These are phyloP conservation scores for Bergia puertoricense DNA, from an alignment of 92 coral and sea anemone genomes.

Conservation along the genomic window DNA sequence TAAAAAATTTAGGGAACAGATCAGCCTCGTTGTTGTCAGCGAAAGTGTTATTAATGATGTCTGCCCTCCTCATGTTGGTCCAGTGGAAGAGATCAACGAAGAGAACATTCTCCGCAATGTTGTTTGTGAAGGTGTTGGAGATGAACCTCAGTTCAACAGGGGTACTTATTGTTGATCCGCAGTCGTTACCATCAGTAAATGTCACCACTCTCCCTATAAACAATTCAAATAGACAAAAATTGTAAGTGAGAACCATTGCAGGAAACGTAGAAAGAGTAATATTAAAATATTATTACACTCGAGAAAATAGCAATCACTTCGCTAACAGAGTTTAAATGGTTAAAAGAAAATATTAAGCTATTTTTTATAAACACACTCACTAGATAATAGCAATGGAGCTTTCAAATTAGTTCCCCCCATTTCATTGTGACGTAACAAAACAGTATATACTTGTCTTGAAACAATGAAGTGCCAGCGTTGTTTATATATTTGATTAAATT, in stretches of 20 bases:
- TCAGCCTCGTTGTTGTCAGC: conserved; percentile 38
- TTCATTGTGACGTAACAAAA: too few species aligned
- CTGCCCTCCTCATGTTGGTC: conserved; percentile 41
- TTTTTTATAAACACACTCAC: too few species aligned
- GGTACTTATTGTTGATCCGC: neutral
- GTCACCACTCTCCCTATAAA: conserved; percentile 34
- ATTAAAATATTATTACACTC: neutral
- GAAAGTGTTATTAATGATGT: conserved; percentile 44
- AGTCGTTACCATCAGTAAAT: conserved; percentile 4
- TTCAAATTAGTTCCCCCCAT: too few species aligned
- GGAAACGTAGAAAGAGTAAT: neutral
- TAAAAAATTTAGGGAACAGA: conserved; percentile 48
- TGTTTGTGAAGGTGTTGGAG: too few species aligned
- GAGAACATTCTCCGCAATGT: conserved; percentile 45
- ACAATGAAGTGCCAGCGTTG: too few species aligned
- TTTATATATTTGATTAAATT: too few species aligned
- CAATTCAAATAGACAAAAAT: neutral
- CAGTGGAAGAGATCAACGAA: conserved; percentile 41
- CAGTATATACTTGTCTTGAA: too few species aligned
- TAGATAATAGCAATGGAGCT: too few species aligned
- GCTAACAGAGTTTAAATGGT: too few species aligned
- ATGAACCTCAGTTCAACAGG: conserved; percentile 32
- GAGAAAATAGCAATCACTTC: too few species aligned
- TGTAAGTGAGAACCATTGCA: too few species aligned
- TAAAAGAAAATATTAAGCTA: too few species aligned